A percentile compares a stretch with the other conserved stretches of the same genome.
These are phyloP conservation scores for Myotis planiceps DNA, from an alignment of 2,797 vertebrate species.

Conservation along the genomic window DNA sequence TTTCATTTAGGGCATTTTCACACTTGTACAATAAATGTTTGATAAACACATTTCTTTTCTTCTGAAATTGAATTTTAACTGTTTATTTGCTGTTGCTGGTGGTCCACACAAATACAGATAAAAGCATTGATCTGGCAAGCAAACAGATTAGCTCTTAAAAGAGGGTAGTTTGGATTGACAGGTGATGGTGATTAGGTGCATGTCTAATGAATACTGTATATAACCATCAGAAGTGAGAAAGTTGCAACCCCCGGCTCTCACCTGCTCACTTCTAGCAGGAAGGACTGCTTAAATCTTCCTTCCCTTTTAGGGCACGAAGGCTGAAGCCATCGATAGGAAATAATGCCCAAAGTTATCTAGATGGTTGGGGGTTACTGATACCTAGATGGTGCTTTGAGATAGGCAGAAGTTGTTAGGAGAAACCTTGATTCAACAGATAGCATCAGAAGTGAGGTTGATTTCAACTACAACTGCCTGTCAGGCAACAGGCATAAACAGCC, in stretches of 20 bases:
- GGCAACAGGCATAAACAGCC: neutral
- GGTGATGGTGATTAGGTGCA: slow-evolving; percentile 79
- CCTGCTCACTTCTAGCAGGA: neutral
- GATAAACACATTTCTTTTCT: slow-evolving; percentile 84
- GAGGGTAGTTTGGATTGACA: slow-evolving; percentile 84
- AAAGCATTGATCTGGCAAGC: slow-evolving; percentile 85
- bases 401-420: neutral
- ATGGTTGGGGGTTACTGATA: neutral
- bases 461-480: neutral
- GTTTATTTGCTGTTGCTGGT: slow-evolving; percentile 82
- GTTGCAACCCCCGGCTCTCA: slow-evolving; percentile 44
- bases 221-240: slow-evolving; percentile 63
- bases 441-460: neutral
- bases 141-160: slow-evolving; percentile 86
- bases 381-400: neutral
- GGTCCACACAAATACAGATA: slow-evolving; percentile 83
- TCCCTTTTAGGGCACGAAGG: neutral
- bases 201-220: slow-evolving; percentile 79
- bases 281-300: neutral
- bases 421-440: neutral
- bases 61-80: slow-evolving; percentile 83
- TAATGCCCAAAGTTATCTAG: neutral
- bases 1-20: slow-evolving; percentile 84
- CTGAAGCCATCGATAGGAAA: neutral
- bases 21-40: slow-evolving; percentile 83